These are phyloP conservation scores for Harpagoxenus sublaevis DNA, from an alignment of 2,888 invertebrate species.

Conservation along the genomic window DNA sequence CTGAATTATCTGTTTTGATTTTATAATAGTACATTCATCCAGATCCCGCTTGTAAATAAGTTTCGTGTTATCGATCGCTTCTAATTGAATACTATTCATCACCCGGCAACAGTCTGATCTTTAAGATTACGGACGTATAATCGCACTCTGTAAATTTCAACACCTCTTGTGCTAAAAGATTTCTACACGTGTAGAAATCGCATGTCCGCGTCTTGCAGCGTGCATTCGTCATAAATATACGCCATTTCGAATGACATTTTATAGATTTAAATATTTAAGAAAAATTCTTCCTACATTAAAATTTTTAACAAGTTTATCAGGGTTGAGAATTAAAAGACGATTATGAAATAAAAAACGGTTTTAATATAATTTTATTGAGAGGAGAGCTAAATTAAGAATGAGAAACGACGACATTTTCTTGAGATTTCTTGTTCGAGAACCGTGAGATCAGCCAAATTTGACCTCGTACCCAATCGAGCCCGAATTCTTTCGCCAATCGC, in stretches of 20 bases:
- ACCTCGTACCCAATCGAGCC: neutral
- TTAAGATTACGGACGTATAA: slow-evolving; percentile 4
- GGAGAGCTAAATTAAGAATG: no score
- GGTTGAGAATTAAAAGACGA: neutral
- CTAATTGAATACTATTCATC: neutral
- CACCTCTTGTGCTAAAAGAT: slow-evolving; percentile 20
- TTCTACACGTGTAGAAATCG: slow-evolving; percentile 35
- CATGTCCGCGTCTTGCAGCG: neutral
- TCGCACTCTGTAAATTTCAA: slow-evolving; percentile 35
- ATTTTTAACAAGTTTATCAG: neutral
- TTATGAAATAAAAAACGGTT: neutral
- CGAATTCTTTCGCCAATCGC: neutral
- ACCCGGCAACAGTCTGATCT: neutral
- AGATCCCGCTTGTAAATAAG: neutral
- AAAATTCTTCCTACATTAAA: neutral
- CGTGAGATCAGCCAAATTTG: neutral
- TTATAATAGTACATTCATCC: neutral
- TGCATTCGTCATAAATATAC: neutral
- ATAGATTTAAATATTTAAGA: neutral
- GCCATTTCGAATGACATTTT: neutral
- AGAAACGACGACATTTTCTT: neutral
- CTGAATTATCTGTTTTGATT: neutral
- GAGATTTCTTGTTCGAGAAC: neutral
- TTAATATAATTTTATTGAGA: neutral
- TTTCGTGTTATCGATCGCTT: neutral